Conservation (phyloP, 2,113 vertebrate genomes). For the Syrrhaptes paradoxus region DNA sequence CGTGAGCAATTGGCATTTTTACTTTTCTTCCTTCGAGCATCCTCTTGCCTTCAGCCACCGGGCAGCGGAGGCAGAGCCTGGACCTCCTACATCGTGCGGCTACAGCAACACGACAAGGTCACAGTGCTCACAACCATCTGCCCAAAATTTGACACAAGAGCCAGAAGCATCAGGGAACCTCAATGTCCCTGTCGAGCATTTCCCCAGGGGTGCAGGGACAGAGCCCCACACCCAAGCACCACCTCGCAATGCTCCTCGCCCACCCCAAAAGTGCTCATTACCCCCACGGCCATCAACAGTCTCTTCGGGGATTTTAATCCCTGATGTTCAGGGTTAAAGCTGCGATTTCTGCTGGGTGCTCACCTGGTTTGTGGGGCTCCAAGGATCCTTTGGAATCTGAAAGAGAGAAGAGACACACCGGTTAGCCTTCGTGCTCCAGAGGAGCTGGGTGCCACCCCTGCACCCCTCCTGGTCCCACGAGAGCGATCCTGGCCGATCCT, state of each 20-base stretch:
- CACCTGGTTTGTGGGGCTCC: conserved; percentile 63
- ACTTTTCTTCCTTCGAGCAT: neutral
- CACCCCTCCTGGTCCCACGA: neutral
- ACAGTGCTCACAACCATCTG: neutral
- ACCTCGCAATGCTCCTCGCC: neutral
- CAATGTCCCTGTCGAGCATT: neutral
- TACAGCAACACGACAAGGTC: neutral
- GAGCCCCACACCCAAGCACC: neutral
- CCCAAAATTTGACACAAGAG: neutral
- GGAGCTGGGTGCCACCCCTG: accelerated
- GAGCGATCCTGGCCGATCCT: neutral
- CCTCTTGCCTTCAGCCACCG: neutral
- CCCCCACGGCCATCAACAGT: neutral
- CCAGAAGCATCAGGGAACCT: neutral
- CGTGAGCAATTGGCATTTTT: neutral
- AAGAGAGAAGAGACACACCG: neutral
- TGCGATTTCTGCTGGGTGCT: neutral
- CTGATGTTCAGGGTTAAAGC: neutral
- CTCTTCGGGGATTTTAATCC: neutral
- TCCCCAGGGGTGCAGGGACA: neutral
- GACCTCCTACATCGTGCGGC: neutral
- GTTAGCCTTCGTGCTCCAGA: neutral
- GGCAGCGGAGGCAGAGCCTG: neutral
- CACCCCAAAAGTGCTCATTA: neutral
- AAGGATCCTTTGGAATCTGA: conserved; percentile 68